A percentile compares a stretch with the other conserved stretches of the same genome.
phyloP scores from a whole-genome alignment of 2,113 vertebrate genomes.

The Poicephalus meyeri region DNA sequence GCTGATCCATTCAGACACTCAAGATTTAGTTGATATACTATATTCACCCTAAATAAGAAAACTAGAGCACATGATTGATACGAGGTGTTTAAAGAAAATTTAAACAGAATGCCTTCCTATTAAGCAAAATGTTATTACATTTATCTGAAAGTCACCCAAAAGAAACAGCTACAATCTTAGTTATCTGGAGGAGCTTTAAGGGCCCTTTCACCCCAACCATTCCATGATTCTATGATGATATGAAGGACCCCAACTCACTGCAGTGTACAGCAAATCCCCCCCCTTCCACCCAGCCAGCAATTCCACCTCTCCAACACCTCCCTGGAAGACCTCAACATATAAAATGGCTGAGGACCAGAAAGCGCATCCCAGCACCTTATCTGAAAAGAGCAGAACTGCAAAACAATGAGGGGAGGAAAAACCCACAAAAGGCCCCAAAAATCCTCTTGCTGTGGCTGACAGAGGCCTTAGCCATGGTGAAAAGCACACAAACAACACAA shows the following conservation, averaged over 20 bases:
- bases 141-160: neutral
- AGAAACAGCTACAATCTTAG: neutral
- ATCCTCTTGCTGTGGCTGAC: fast-evolving
- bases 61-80: neutral
- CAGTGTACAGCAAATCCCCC: fast-evolving
- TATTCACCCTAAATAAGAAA: neutral
- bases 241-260: neutral
- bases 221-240: neutral
- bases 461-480: neutral
- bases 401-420: fast-evolving
- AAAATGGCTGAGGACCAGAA: slow-evolving; percentile 64
- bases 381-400: fast-evolving
- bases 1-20: neutral
- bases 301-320: neutral
- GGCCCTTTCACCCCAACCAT: neutral
- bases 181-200: neutral
- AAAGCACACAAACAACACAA: neutral
- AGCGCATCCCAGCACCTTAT: neutral
- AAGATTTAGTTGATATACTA: neutral
- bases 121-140: neutral
- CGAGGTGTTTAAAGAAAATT: neutral
- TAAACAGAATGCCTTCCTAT: neutral
- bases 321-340: neutral
- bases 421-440: neutral
- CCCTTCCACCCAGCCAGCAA: neutral